Percentiles rank a stretch among this genome's conserved stretches.
Conservation (phyloP, 1,140 invertebrate genomes). For the Neodiprion lecontei region DNA sequence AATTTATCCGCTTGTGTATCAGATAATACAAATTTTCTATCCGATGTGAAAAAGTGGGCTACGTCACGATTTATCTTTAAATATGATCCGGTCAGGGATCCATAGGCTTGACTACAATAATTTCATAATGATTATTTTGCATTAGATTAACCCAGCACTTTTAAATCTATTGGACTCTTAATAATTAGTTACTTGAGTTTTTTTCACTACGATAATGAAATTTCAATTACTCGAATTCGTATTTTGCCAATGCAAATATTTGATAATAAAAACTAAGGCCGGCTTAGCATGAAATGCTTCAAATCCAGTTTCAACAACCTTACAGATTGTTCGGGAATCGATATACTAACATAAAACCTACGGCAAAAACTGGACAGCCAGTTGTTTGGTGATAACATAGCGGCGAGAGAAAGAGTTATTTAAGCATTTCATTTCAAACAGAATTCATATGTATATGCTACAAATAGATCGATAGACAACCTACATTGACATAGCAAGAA, state of each 20-base stretch:
- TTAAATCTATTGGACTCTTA: neutral
- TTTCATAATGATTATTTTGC: neutral
- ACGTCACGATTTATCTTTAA: neutral
- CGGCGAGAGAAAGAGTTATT: neutral
- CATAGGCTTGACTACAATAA: neutral
- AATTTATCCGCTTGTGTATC: neutral
- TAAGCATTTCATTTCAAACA: neutral
- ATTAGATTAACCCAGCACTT: neutral
- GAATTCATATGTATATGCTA: neutral
- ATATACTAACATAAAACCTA: neutral
- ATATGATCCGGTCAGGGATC: neutral
- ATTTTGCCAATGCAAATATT: neutral
- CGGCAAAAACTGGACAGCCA: neutral
- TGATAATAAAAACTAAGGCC: neutral
- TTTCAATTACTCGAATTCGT: neutral
- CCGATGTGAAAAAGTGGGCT: no score
- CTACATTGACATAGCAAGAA: neutral
- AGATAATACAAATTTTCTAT: neutral
- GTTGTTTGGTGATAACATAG: no score
- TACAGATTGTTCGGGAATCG: slow-evolving; percentile 1
- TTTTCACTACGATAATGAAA: neutral
- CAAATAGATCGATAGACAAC: slow-evolving; percentile 1
- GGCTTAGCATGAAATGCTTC: slow-evolving; percentile 1
- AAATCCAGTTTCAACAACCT: slow-evolving; percentile 7
- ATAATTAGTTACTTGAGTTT: neutral